A percentile compares a stretch with the other conserved stretches of the same genome.
Evolutionary conservation across 2,797 vertebrate genomes (phyloP).

Genomic region (Sebastes paucispinis): DNA sequence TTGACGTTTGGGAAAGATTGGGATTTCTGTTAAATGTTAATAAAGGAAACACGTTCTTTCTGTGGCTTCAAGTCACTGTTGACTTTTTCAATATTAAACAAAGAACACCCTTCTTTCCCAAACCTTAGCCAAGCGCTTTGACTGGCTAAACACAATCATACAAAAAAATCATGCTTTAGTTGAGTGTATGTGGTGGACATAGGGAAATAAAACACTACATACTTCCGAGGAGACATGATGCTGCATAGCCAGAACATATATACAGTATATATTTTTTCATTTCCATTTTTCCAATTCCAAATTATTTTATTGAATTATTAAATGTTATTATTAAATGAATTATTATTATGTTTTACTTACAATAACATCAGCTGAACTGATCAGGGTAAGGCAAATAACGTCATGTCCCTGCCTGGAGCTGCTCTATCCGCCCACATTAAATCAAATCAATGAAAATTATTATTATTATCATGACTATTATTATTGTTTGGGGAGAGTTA

Average conservation of each 20-base stretch:
- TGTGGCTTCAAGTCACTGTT: background rate
- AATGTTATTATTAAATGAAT: background rate
- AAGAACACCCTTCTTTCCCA: conserved; percentile 1
- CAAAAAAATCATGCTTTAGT: background rate
- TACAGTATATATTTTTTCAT: background rate
- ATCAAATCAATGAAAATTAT: conserved; percentile 16
- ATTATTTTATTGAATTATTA: background rate
- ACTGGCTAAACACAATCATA: background rate
- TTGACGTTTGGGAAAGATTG: background rate
- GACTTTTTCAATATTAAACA: background rate
- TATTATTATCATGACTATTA: background rate
- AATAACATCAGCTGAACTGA: background rate
- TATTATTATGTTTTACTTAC: background rate
- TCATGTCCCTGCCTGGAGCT: conserved; percentile 2
- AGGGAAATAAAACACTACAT: background rate
- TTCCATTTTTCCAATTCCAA: background rate
- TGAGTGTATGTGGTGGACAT: background rate
- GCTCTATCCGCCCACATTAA: background rate
- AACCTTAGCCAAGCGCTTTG: background rate
- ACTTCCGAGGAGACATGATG: background rate
- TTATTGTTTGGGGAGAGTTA: background rate
- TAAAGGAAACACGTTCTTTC: background rate
- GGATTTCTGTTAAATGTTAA: conserved; percentile 1
- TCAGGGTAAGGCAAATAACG: background rate
- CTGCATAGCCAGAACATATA: background rate